phyloP scores from a whole-genome alignment of 1,140 invertebrate species.

The Mylabris phalerata region DNA sequence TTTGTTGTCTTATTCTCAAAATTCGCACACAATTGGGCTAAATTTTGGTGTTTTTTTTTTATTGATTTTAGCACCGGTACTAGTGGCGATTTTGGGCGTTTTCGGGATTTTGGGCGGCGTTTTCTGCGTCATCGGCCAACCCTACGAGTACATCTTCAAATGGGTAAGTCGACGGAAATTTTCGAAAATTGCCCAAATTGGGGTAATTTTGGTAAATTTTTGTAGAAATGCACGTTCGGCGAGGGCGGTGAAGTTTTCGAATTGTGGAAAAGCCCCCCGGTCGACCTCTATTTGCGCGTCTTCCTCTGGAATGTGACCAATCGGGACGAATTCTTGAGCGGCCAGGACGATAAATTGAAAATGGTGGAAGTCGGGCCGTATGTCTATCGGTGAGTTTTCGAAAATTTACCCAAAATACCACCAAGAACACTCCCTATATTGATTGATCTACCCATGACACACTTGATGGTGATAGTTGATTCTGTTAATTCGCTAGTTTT shows the following conservation, averaged over 20 bases:
- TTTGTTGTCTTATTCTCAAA: no score
- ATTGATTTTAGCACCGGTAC: not conserved
- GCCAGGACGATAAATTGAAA: conserved; percentile 61
- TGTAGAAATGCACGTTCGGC: conserved; percentile 63
- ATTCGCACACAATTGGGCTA: no score
- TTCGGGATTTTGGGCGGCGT: conserved; percentile 54
- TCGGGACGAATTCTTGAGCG: conserved; percentile 66
- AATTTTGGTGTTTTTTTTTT: no score
- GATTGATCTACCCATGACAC: no score
- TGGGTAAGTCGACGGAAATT: conserved; percentile 46
- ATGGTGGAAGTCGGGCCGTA: conserved; percentile 82
- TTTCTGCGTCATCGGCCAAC: conserved; percentile 54
- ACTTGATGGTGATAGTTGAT: no score
- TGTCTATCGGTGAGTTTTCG: conserved; percentile 71
- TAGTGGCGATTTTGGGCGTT: conserved; percentile 53
- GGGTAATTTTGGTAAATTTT: conserved; percentile 5
- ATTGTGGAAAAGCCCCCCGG: conserved; percentile 75
- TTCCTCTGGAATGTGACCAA: conserved; percentile 89
- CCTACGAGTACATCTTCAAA: conserved; percentile 65
- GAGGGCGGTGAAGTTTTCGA: conserved; percentile 75
- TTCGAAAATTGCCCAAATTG: no score
- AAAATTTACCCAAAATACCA: no score
- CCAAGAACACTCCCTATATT: no score
- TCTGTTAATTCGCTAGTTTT: no score
- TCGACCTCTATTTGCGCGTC: conserved; percentile 75